These are phyloP conservation scores for Adrianichthys oophorus DNA, from an alignment of 2,797 vertebrate genomes.

Conservation along the genomic window DNA sequence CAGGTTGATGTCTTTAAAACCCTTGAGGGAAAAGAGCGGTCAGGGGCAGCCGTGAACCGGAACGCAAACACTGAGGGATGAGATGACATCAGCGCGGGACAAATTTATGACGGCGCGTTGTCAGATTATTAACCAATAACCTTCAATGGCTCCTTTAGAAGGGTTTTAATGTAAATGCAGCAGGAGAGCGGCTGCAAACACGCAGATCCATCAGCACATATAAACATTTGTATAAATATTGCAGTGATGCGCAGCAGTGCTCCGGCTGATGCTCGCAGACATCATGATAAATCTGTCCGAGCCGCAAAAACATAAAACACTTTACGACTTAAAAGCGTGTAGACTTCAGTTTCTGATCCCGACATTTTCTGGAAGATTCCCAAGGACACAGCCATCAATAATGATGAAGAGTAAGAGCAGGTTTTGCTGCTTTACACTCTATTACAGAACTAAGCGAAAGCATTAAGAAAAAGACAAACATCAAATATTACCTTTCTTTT, in stretches of 20 bases:
- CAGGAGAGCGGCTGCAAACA: neutral
- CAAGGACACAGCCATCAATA: neutral
- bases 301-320: neutral
- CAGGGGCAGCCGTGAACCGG: constrained; percentile 15
- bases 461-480: neutral
- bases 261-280: neutral
- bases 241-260: neutral
- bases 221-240: neutral
- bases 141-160: neutral
- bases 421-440: neutral
- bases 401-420: neutral
- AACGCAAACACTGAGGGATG: neutral
- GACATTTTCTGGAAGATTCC: neutral
- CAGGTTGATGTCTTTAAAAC: constrained; percentile 97
- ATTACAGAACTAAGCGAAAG: neutral
- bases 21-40: constrained; percentile 69
- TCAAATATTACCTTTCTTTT: neutral
- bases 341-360: neutral
- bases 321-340: neutral
- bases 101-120: too few relatives aligned
- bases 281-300: neutral
- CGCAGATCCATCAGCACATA: neutral
- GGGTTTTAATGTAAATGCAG: neutral
- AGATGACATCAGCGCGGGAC: neutral
- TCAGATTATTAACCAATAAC: neutral